These are phyloP conservation scores for Julus scanicus DNA, from an alignment of 2,888 invertebrate genomes.

Conservation along the genomic window DNA sequence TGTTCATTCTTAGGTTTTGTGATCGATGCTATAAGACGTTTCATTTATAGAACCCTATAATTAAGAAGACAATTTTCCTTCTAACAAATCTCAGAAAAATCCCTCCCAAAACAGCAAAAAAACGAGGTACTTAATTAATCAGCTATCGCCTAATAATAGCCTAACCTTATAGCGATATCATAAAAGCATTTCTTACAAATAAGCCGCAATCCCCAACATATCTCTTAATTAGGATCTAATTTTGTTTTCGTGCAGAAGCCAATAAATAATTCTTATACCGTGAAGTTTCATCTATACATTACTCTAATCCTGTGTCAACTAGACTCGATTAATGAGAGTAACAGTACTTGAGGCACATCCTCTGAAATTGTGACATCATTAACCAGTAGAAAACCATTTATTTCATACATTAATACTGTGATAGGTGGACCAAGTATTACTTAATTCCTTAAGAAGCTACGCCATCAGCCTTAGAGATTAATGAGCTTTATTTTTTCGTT, in stretches of 20 bases:
- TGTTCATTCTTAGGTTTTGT: background rate
- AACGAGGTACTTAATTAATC: background rate
- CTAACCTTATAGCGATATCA: background rate
- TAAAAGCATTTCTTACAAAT: conserved; percentile 14
- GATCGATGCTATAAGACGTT: conserved; percentile 1
- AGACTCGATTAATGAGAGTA: background rate
- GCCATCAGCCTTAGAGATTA: background rate
- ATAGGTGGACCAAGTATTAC: background rate
- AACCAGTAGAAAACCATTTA: conserved; percentile 15
- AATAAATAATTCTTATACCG: background rate
- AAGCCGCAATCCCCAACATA: background rate
- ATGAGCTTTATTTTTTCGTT: background rate
- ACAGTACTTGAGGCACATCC: background rate
- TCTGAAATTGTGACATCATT: background rate
- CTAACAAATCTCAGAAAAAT: background rate
- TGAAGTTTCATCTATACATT: background rate
- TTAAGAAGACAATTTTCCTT: background rate
- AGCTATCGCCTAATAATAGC: background rate
- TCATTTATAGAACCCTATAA: background rate
- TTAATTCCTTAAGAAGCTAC: background rate
- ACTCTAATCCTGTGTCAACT: background rate
- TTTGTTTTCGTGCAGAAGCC: conserved; percentile 5
- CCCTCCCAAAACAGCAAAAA: background rate
- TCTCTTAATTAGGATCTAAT: conserved; percentile 33
- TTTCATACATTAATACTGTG: background rate